These are phyloP conservation scores for Mesorhabditis belari DNA, from an alignment of 2,888 invertebrate species.

Conservation along the genomic window DNA sequence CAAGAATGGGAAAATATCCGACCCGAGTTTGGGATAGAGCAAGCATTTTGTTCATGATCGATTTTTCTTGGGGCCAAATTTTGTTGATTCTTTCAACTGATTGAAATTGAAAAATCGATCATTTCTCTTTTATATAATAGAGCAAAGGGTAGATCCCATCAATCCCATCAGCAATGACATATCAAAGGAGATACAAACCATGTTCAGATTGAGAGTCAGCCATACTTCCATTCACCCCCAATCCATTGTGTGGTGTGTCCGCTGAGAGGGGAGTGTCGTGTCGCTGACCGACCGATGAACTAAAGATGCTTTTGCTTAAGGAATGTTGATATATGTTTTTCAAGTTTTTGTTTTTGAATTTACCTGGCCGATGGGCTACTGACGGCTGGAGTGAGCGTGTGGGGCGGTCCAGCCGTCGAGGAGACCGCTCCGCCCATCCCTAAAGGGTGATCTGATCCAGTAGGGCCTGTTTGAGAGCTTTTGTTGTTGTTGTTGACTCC, in stretches of 20 bases:
- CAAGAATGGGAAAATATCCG: too few species aligned
- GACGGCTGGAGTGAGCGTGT: conserved; percentile 35
- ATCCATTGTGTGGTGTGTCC: neutral
- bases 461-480: too few species aligned
- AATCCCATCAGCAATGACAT: too few species aligned
- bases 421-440: conserved; percentile 38
- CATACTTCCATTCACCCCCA: neutral
- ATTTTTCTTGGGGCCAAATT: too few species aligned
- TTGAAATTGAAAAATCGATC: too few species aligned
- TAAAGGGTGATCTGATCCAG: conserved; percentile 35
- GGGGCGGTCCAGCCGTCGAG: conserved; percentile 40
- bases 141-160: too few species aligned
- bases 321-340: neutral
- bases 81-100: too few species aligned
- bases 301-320: neutral
- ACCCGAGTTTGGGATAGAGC: too few species aligned
- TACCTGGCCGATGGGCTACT: conserved; percentile 35
- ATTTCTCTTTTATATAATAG: too few species aligned
- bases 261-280: neutral
- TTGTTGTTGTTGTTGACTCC: too few species aligned
- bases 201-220: neutral
- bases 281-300: neutral
- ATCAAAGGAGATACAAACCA: too few species aligned
- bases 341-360: neutral
- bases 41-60: too few species aligned